These are phyloP conservation scores for Rhopalosiphum nymphaeae DNA, from an alignment of 2,888 invertebrate genomes.

Conservation along the genomic window DNA sequence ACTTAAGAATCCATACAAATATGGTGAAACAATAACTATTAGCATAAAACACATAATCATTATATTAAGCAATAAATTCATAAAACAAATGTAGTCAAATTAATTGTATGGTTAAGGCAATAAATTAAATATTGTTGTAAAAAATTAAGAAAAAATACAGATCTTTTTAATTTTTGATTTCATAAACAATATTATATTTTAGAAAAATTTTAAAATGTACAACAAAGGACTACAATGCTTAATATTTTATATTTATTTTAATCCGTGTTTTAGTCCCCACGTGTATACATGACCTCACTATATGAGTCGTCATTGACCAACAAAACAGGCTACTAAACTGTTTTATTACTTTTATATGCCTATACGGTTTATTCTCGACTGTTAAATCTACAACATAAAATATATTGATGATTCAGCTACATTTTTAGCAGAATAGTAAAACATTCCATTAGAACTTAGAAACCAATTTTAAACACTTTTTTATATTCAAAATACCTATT, in stretches of 20 bases:
- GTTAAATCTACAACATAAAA: slow-evolving; percentile 6
- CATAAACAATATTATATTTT: not conserved
- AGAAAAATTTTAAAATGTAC: not conserved
- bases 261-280: slow-evolving; percentile 26
- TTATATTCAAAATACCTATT: not conserved
- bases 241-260: slow-evolving; percentile 36
- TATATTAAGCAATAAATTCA: not conserved
- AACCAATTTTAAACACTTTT: not conserved
- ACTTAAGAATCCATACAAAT: not conserved
- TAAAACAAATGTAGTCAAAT: too few species aligned
- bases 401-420: not conserved
- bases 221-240: slow-evolving; percentile 34
- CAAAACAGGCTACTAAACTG: slow-evolving; percentile 48
- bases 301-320: slow-evolving; percentile 54
- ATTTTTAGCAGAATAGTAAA: slow-evolving; percentile 12
- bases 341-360: slow-evolving; percentile 22
- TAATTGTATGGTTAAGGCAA: too few species aligned
- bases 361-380: slow-evolving; percentile 1
- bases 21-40: not conserved
- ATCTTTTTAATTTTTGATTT: not conserved
- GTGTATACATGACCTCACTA: slow-evolving; percentile 46
- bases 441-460: not conserved
- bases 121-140: too few species aligned
- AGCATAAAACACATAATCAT: not conserved
- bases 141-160: too few species aligned